A percentile compares a stretch with the other conserved stretches of the same genome.
phyloP scores from a whole-genome alignment of 2,888 invertebrate species.

The Brachynemurus nebulosus region DNA sequence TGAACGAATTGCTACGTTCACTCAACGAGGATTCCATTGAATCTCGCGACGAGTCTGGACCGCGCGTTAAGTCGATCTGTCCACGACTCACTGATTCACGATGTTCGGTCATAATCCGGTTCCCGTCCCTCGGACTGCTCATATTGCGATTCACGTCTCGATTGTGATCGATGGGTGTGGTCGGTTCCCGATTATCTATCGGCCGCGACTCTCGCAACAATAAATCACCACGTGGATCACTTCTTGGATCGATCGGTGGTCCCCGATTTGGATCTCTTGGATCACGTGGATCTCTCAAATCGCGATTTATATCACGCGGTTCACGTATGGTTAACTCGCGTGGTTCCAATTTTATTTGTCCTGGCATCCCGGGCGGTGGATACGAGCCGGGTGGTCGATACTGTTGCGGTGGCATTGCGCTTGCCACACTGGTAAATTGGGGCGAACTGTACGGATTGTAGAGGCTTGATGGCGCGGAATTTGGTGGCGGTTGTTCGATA shows the following conservation, averaged over 20 bases:
- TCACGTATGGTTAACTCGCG: slow-evolving; percentile 24
- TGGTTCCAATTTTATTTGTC: slow-evolving; percentile 30
- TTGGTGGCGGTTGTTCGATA: neutral
- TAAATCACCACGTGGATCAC: slow-evolving; percentile 13
- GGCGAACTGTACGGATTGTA: slow-evolving; percentile 1
- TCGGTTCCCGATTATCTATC: neutral
- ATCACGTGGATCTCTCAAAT: neutral
- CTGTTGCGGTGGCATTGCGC: neutral
- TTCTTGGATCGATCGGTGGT: slow-evolving; percentile 20
- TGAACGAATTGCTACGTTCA: neutral
- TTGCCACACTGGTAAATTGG: neutral
- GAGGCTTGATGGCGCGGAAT: neutral
- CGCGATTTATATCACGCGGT: slow-evolving; percentile 7
- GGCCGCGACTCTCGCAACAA: slow-evolving; percentile 13
- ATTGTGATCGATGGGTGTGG: slow-evolving; percentile 5
- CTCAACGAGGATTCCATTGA: neutral
- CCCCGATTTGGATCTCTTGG: neutral
- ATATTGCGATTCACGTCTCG: slow-evolving; percentile 1
- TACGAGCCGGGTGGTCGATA: neutral
- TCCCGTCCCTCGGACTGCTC: neutral
- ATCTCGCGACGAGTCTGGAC: slow-evolving; percentile 32
- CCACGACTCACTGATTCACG: slow-evolving; percentile 33
- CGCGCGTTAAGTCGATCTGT: slow-evolving; percentile 34
- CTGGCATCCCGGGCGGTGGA: slow-evolving; percentile 17
- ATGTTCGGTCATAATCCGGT: neutral